Evolutionary conservation across 2,113 vertebrate genomes (phyloP).

Genomic region (Ammodytes marinus): DNA sequence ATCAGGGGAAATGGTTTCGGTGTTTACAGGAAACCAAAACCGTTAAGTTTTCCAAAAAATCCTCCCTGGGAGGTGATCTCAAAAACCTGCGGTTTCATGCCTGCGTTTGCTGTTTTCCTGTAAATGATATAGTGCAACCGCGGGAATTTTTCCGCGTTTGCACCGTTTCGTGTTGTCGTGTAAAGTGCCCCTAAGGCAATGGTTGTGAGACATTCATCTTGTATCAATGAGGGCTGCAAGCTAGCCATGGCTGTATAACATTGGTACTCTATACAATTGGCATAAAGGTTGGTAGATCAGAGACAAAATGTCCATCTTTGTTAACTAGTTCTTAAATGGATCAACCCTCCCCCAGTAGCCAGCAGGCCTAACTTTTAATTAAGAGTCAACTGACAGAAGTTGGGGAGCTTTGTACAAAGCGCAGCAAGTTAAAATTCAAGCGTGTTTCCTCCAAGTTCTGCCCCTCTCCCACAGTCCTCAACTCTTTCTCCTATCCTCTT

Average conservation of each 20-base stretch:
- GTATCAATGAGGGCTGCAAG: neutral
- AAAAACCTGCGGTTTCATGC: no score
- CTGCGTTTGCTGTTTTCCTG: no score
- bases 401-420: neutral
- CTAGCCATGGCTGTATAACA: neutral
- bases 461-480: constrained; percentile 21
- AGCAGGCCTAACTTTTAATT: constrained; percentile 4
- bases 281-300: neutral
- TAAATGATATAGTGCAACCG: no score
- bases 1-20: no score
- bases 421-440: constrained; percentile 3
- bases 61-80: no score
- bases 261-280: neutral
- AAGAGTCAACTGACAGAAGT: neutral
- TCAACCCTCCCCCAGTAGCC: neutral
- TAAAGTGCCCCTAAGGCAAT: neutral
- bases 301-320: neutral
- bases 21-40: no score
- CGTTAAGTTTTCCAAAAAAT: no score
- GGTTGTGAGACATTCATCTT: neutral
- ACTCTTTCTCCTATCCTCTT: constrained; percentile 72
- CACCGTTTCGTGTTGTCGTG: no score
- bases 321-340: neutral
- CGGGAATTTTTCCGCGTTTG: no score
- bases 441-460: constrained; percentile 12